These are phyloP conservation scores for Perca fluviatilis DNA, from an alignment of 2,113 vertebrate species.

Conservation along the genomic window DNA sequence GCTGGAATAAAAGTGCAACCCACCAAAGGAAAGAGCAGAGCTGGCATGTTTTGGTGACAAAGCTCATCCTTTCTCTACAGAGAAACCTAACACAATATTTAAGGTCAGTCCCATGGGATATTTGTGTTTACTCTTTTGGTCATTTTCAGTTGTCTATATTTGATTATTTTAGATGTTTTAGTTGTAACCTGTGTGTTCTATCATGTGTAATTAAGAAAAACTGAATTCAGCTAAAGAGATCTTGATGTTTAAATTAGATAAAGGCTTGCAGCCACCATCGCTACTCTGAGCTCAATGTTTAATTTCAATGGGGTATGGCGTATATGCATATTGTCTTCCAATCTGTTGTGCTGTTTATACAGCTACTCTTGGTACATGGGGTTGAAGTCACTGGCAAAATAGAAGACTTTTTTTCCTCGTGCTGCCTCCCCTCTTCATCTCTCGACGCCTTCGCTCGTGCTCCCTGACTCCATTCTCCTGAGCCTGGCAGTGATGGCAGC, in stretches of 20 bases:
- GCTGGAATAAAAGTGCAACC: slow-evolving; percentile 5
- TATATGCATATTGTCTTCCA: slow-evolving; percentile 37
- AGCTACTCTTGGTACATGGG: slow-evolving; percentile 26
- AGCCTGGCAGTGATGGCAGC: slow-evolving; percentile 63
- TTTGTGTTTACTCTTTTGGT: not conserved
- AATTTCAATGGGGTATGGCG: slow-evolving; percentile 17
- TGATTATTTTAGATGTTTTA: not conserved
- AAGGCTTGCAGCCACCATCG: slow-evolving; percentile 19
- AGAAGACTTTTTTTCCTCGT: slow-evolving; percentile 40
- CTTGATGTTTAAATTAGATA: slow-evolving; percentile 16
- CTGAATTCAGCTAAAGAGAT: not conserved
- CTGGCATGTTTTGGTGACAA: slow-evolving; percentile 1
- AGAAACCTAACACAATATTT: not conserved
- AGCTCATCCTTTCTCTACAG: not conserved
- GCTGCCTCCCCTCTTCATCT: slow-evolving; percentile 49
- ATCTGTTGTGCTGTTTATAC: slow-evolving; percentile 38
- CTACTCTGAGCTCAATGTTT: slow-evolving; percentile 4
- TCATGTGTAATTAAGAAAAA: not conserved
- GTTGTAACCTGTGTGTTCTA: not conserved
- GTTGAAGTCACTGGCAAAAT: slow-evolving; percentile 38
- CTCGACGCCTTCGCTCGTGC: slow-evolving; percentile 34
- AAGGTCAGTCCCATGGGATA: not conserved
- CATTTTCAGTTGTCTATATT: not conserved
- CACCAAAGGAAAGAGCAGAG: slow-evolving; percentile 13
- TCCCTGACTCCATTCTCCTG: slow-evolving; percentile 59